These are phyloP conservation scores for Linhomoeus sp. DNA, from an alignment of 2,888 invertebrate genomes.

Conservation along the genomic window DNA sequence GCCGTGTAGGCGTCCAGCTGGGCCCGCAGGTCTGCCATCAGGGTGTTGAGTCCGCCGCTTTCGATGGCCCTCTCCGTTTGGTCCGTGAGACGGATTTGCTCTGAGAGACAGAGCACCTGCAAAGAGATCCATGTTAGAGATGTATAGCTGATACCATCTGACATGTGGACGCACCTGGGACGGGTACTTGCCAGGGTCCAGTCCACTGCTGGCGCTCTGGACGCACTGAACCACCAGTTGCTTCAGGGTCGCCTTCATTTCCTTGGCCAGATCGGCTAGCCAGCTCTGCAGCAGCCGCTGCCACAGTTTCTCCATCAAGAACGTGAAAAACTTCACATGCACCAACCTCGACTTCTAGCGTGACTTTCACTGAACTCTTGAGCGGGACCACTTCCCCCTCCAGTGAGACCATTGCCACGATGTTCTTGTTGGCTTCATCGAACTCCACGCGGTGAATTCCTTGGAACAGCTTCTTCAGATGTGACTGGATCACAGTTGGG, in stretches of 20 bases:
- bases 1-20: constrained; percentile 35
- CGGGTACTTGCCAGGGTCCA: constrained; percentile 45
- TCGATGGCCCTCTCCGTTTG: constrained; percentile 58
- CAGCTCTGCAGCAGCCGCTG: constrained; percentile 29
- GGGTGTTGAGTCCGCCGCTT: constrained; percentile 19
- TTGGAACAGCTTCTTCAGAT: constrained; percentile 85
- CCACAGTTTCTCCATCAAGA: too few species aligned
- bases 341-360: constrained; percentile 52
- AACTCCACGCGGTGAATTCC: constrained; percentile 57
- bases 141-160: too few species aligned
- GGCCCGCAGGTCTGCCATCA: constrained; percentile 26
- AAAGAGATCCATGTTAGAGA: constrained; percentile 2
- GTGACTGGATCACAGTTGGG: constrained; percentile 62
- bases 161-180: constrained; percentile 38
- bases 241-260: constrained; percentile 58
- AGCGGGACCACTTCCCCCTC: constrained; percentile 53
- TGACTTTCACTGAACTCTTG: constrained; percentile 46
- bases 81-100: constrained; percentile 62
- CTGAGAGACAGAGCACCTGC: constrained; percentile 56
- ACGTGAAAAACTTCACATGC: too few species aligned
- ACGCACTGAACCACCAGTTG: constrained; percentile 44
- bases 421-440: constrained; percentile 37
- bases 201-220: constrained; percentile 29
- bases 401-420: constrained; percentile 51
- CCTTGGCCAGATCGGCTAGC: constrained; percentile 57